Evolutionary conservation across 1,140 invertebrate genomes (phyloP), one percentile per base, ranked within the genome.

Genomic region (Sycobia sp.): DNA sequence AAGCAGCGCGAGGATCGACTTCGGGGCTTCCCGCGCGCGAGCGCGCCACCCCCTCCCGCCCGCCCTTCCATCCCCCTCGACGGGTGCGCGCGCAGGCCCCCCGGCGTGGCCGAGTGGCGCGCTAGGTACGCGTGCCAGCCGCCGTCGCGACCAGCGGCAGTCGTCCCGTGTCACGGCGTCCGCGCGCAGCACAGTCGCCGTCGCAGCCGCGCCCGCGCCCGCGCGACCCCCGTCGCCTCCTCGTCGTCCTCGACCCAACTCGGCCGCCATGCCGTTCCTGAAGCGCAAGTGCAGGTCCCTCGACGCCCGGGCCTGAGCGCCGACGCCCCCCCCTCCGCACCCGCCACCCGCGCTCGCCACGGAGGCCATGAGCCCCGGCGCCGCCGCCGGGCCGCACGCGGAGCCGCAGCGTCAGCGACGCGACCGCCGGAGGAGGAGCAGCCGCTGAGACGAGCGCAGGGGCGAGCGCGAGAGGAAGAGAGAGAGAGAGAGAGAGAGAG

Each of bases 101-200:
- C 34, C 29, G 4, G 43, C 14, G 34, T 22, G 57, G 32, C 20
- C 57, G 51, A 57, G 47, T 49, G 44, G 22, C 14, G 16, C 41
- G 18, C 54, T n/a, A 32, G 11, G 11, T 32, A 74, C 69, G 63
- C 70, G 71, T 67, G 66, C n/a, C 53, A 53, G 53, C 63, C 50
- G 65, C 14, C 23, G 23, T 7, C 38, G 57, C 36, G 41, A 46
- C 39, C 61, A 25, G 29, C 41, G 50, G 27, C 50, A 34, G 49
- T 54, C 59, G 38, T 60, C 50, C 58, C 16, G 49, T 18, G 41
- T 36, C 36, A n/a, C 36, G 38, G 25, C 47, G 23, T 22, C 16
- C 25, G 46, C 50, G 38, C 46, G 46, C 43, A 39, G 18, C n/a
- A 43, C 2, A 5, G 39, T 14, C 8, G 14, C 18, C 44, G 13